phyloP scores from a whole-genome alignment of 2,888 invertebrate genomes.

The Ophion ventricosus region DNA sequence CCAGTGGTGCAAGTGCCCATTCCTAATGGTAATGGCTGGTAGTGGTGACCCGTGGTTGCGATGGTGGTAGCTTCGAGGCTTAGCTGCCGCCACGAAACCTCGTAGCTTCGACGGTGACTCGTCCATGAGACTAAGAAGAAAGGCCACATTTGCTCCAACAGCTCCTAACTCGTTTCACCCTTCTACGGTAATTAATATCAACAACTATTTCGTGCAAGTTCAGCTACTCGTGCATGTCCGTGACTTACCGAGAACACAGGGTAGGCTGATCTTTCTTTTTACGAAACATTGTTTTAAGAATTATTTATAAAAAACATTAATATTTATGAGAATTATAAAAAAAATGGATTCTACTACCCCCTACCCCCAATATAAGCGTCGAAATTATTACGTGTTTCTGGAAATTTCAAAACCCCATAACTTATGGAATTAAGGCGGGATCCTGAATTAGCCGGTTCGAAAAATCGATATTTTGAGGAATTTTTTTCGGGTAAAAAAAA shows the following conservation, averaged over 20 bases:
- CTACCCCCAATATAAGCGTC: too few species aligned
- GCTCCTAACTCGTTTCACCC: slow-evolving; percentile 3
- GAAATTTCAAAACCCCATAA: too few species aligned
- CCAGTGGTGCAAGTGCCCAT: slow-evolving; percentile 40
- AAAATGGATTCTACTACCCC: too few species aligned
- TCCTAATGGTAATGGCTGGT: slow-evolving; percentile 65
- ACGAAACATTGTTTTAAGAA: not conserved
- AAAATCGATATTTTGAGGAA: too few species aligned
- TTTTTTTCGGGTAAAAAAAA: too few species aligned
- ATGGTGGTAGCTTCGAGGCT: slow-evolving; percentile 27
- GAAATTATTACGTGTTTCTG: too few species aligned
- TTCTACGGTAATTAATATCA: not conserved
- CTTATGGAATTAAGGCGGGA: too few species aligned
- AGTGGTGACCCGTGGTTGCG: slow-evolving; percentile 64
- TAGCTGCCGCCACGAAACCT: slow-evolving; percentile 31
- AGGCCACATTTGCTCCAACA: not conserved
- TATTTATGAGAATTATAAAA: too few species aligned
- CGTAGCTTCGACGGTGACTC: slow-evolving; percentile 12
- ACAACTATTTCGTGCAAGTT: not conserved
- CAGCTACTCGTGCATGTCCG: too few species aligned
- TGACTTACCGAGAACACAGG: not conserved
- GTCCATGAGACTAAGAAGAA: not conserved
- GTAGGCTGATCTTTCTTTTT: not conserved
- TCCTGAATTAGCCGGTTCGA: too few species aligned
- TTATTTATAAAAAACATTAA: too few species aligned